Conservation (phyloP, 2,888 invertebrate genomes). For the Meganola albula region DNA sequence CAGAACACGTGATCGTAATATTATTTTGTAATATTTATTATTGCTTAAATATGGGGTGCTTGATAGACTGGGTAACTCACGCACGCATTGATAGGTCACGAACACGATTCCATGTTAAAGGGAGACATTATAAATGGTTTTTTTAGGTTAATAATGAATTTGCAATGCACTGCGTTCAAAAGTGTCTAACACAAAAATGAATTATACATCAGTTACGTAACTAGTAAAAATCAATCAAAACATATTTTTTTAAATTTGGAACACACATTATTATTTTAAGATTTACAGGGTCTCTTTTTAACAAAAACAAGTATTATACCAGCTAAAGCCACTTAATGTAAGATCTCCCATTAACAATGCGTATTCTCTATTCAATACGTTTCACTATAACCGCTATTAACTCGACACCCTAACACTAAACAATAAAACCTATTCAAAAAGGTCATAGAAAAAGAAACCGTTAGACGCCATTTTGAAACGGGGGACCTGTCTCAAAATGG, state of each 20-base stretch:
- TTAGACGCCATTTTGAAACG: slow-evolving; percentile 51
- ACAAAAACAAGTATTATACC: no score
- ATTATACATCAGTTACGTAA: no score
- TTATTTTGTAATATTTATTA: slow-evolving; percentile 32
- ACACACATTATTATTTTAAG: no score
- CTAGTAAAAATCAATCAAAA: no score
- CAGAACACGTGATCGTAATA: slow-evolving; percentile 45
- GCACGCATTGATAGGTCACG: slow-evolving; percentile 29
- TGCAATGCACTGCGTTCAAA: no score
- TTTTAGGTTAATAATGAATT: no score
- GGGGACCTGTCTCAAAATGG: slow-evolving; percentile 46
- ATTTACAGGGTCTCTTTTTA: no score
- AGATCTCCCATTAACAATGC: slow-evolving; percentile 10
- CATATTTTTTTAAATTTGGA: no score
- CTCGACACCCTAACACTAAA: slow-evolving; percentile 27
- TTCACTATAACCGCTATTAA: slow-evolving; percentile 16
- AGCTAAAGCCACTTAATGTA: no score
- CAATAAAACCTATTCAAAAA: slow-evolving; percentile 34
- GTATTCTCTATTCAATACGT: no score
- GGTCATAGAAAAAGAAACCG: slow-evolving; percentile 47
- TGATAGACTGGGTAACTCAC: slow-evolving; percentile 26
- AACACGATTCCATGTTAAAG: slow-evolving; percentile 29
- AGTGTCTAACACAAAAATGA: no score
- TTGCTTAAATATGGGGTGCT: slow-evolving; percentile 39
- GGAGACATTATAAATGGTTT: no score